Base-by-base conservation (phyloP, 2,888 invertebrate genomes). In the Volucella bombylans region DNA sequence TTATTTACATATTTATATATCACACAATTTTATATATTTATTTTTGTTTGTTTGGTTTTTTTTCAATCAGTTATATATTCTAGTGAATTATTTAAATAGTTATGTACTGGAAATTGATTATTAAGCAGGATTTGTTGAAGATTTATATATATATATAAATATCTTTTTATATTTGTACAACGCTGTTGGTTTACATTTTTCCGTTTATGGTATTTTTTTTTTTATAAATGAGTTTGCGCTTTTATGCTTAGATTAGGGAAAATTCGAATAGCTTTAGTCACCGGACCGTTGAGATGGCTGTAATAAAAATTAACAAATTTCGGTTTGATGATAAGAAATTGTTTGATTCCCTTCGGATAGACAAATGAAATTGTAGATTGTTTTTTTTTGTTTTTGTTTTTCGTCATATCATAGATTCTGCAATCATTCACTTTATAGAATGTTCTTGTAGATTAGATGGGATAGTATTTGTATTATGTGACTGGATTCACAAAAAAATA, bases 261-360 rank as follows among this genome's bases (percentile, higher is more conserved):
- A 62, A 80, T 82, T 69, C 72, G 74, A 81, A 85, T 78, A 86
- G 89, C 89, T 90, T 90, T 91, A 91, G 91, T 91, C 91, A 91
- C 91, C 91, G 91, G 91, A 91, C 91, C 91, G 91, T 91, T 91
- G 91, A 91, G 89, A 91, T 91, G 91, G 91, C 91, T 91, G 91
- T 69, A 90, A 89, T 86, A 86, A 87, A 73, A 87, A 87, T 86
- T 77, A 86, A 73, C 73, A 73, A 76, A 62, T 50, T 59, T 67
- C 61, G 77, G 77, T 45, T 82, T 74, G 65, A 82, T 14, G 69
- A 62, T 71, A 65, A 49, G 12, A 8, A 54, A 61, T 62, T 68
- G 39, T 67, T 62, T 31, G 9, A n/a, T 52, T 43, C 64, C 54
- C 23, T 10, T 59, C 11, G 31, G 39, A 45, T 23, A 62, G 43